A percentile compares a stretch with the other conserved stretches of the same genome.
phyloP scores from a whole-genome alignment of 2,797 vertebrate species.

The Vultur gryphus region DNA sequence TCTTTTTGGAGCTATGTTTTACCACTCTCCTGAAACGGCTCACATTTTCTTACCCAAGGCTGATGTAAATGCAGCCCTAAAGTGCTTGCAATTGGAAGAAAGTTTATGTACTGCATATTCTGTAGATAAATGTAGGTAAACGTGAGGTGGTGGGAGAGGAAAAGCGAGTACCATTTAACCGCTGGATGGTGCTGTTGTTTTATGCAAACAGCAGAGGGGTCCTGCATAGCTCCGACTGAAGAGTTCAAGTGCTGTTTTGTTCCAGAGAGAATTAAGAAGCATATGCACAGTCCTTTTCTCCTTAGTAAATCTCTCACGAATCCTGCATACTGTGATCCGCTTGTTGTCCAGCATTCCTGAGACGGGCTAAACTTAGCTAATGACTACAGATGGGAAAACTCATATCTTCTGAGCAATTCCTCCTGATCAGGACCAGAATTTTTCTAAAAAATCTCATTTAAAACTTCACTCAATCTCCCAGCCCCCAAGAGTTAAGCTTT shows the following conservation, averaged over 20 bases:
- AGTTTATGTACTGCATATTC: neutral
- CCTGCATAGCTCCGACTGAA: accelerated
- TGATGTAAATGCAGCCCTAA: neutral
- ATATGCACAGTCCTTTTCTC: neutral
- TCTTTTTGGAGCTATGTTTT: neutral
- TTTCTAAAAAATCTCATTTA: neutral
- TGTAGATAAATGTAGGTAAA: neutral
- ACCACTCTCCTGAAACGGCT: neutral
- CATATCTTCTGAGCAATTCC: neutral
- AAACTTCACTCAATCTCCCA: neutral
- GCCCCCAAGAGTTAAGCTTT: neutral
- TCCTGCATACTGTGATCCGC: neutral
- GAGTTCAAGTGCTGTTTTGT: neutral
- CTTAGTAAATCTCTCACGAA: neutral
- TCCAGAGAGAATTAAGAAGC: neutral
- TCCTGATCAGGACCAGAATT: neutral
- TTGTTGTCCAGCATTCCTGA: neutral
- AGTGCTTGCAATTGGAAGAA: neutral
- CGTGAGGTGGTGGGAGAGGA: neutral
- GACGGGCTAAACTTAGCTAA: neutral
- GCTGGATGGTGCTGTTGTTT: conserved; percentile 54
- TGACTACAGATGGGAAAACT: neutral
- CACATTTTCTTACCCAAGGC: neutral
- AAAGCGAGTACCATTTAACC: neutral
- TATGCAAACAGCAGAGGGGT: neutral